Percentiles rank a stretch among this genome's conserved stretches.
These are phyloP conservation scores for Cliona cf. orientalis DNA, from an alignment of 37 sponge, comb jelly and placozoan species.

Conservation along the genomic window DNA sequence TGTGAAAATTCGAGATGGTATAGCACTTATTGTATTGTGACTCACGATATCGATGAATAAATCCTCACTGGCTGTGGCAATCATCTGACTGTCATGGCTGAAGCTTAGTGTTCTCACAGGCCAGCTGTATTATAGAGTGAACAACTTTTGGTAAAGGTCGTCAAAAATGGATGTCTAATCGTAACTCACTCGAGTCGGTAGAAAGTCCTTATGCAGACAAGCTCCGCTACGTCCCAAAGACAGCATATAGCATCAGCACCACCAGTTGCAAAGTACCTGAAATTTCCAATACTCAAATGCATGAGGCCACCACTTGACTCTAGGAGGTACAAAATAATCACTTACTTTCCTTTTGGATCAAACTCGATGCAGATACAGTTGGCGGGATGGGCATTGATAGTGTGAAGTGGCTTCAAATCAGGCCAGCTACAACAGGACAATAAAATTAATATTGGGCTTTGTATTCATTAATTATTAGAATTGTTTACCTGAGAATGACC, in stretches of 20 bases:
- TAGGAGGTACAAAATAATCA: not conserved
- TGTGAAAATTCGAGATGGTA: not conserved
- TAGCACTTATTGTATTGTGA: not conserved
- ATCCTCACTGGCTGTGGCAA: slow-evolving; percentile 96
- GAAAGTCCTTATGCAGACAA: slow-evolving; percentile 92
- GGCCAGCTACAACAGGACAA: slow-evolving; percentile 76
- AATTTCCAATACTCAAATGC: not conserved
- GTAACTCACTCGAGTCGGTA: slow-evolving; percentile 91
- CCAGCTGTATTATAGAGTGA: slow-evolving; percentile 87
- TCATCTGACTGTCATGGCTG: slow-evolving; percentile 87
- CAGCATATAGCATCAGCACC: slow-evolving; percentile 96
- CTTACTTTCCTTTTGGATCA: slow-evolving; percentile 86
- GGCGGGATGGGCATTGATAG: slow-evolving; percentile 94
- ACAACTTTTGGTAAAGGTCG: not conserved
- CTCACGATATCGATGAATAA: slow-evolving; percentile 94
- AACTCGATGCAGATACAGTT: slow-evolving; percentile 99
- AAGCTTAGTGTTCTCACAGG: slow-evolving; percentile 97
- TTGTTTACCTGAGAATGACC: slow-evolving; percentile 65
- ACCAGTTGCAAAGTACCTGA: slow-evolving; percentile 96
- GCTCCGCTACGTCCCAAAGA: slow-evolving; percentile 91
- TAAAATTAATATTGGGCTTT: not conserved
- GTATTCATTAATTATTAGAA: slow-evolving; percentile 1
- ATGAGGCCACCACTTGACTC: not conserved
- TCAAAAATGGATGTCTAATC: not conserved
- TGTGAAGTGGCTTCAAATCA: slow-evolving; percentile 77